Percentiles rank a stretch among this genome's conserved stretches.
Evolutionary conservation across 2,797 vertebrate genomes (phyloP).

Genomic region (Morus bassanus): DNA sequence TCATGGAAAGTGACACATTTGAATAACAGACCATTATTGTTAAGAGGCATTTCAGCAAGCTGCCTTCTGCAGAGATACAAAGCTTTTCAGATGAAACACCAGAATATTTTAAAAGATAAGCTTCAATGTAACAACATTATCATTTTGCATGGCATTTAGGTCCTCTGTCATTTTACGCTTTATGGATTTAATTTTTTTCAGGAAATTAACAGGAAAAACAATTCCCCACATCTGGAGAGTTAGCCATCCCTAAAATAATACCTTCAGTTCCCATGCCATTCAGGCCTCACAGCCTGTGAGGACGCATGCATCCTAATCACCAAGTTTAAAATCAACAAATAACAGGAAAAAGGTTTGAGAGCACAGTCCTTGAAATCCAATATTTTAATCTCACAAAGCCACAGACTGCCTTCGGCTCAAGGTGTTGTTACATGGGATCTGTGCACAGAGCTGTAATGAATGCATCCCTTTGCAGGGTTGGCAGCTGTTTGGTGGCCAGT

Average conservation of each 20-base stretch:
- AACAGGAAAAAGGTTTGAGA: not conserved
- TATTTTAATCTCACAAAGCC: not conserved
- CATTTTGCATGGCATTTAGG: not conserved
- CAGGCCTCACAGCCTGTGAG: not conserved
- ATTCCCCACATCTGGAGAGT: not conserved
- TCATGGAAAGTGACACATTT: not conserved
- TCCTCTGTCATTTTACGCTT: not conserved
- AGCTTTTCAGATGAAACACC: not conserved
- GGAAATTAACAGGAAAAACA: not conserved
- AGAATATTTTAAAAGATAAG: not conserved
- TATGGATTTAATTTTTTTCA: not conserved
- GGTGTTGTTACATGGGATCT: accelerated
- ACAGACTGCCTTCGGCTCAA: not conserved
- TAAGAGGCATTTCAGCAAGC: not conserved
- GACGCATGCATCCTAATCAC: not conserved
- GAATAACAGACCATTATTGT: not conserved
- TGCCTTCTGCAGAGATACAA: not conserved
- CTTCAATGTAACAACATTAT: not conserved
- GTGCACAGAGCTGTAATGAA: accelerated
- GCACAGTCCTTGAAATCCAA: not conserved
- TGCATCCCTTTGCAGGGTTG: not conserved
- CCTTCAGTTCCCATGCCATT: not conserved
- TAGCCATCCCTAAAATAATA: not conserved
- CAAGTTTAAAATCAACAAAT: not conserved
- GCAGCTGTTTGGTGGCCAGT: not conserved